Evolutionary conservation across 2,888 invertebrate species (phyloP).

Genomic region (Lasioglossum malachurum): DNA sequence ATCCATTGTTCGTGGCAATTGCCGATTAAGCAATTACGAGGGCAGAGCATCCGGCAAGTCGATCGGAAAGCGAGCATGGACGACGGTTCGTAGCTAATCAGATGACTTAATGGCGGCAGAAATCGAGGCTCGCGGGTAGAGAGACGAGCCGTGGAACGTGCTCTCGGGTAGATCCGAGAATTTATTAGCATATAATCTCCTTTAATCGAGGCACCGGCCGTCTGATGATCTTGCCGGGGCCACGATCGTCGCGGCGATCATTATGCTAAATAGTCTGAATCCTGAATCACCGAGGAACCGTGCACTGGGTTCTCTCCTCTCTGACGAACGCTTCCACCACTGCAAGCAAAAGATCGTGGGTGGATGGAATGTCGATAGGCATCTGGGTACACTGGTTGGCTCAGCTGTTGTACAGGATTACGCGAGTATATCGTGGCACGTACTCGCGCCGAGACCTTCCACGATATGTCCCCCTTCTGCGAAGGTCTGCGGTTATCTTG

Average conservation of each 20-base stretch:
- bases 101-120: slow-evolving; percentile 64
- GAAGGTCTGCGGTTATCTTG: slow-evolving; percentile 54
- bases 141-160: slow-evolving; percentile 20
- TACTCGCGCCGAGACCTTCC: slow-evolving; percentile 49
- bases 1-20: slow-evolving; percentile 55
- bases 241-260: slow-evolving; percentile 54
- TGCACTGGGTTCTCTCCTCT: slow-evolving; percentile 15
- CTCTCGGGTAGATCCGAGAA: slow-evolving; percentile 35
- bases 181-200: slow-evolving; percentile 70
- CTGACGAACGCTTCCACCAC: slow-evolving; percentile 48
- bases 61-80: slow-evolving; percentile 55
- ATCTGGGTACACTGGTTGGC: slow-evolving; percentile 60
- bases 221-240: slow-evolving; percentile 49
- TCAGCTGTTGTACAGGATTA: slow-evolving; percentile 64
- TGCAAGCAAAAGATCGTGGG: slow-evolving; percentile 57
- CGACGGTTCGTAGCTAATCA: slow-evolving; percentile 65
- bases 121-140: slow-evolving; percentile 34
- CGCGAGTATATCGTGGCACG: slow-evolving; percentile 47
- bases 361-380: slow-evolving; percentile 73
- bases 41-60: slow-evolving; percentile 54
- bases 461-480: slow-evolving; percentile 31
- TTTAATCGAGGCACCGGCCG: slow-evolving; percentile 63
- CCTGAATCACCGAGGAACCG: slow-evolving; percentile 49
- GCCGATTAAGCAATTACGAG: slow-evolving; percentile 67
- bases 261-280: slow-evolving; percentile 64